Conservation (phyloP, 2,888 invertebrate genomes). For the Arge pagana region DNA sequence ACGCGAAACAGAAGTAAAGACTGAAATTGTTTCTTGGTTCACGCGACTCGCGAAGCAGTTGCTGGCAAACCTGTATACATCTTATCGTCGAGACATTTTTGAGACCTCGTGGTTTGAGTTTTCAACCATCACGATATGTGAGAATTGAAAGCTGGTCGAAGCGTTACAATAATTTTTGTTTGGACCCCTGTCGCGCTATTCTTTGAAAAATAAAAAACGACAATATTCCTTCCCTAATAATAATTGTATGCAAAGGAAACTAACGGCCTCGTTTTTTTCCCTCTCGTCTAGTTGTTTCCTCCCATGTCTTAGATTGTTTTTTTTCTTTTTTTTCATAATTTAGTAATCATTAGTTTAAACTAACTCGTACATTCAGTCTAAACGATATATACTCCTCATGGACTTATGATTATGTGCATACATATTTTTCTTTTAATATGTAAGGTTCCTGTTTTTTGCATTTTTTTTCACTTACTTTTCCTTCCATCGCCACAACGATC, state of each 20-base stretch:
- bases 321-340: constrained; percentile 25
- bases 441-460: neutral
- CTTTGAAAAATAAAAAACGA: constrained; percentile 26
- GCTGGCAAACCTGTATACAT: too few species aligned
- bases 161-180: constrained; percentile 42
- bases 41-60: too few species aligned
- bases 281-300: constrained; percentile 51
- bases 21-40: too few species aligned
- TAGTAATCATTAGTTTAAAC: constrained; percentile 28
- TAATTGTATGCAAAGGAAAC: too few species aligned
- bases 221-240: neutral
- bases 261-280: constrained; percentile 4
- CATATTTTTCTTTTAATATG: neutral
- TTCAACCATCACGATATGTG: constrained; percentile 46
- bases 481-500: too few species aligned
- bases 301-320: too few species aligned
- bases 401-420: constrained; percentile 1
- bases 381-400: constrained; percentile 28
- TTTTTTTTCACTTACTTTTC: neutral
- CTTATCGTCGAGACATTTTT: too few species aligned
- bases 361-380: constrained; percentile 46
- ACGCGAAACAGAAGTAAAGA: too few species aligned
- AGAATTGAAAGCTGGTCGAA: constrained; percentile 45
- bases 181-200: constrained; percentile 46
- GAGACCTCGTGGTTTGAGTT: too few species aligned